Evolutionary conservation across 2,113 vertebrate genomes (phyloP).

Genomic region (Calypte anna): DNA sequence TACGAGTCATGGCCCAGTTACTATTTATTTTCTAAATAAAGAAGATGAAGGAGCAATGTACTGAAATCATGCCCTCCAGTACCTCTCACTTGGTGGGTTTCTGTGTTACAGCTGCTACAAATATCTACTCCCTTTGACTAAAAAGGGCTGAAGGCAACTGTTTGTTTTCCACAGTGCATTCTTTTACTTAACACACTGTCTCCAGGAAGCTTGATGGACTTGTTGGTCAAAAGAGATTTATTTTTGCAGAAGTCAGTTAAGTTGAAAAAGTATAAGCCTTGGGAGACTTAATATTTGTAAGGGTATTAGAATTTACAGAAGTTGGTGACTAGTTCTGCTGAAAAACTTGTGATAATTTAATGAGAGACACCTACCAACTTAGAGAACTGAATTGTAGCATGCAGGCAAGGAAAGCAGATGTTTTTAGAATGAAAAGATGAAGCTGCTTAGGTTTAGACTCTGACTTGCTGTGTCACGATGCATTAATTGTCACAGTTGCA

Average conservation of each 20-base stretch:
- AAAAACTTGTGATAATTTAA: not conserved
- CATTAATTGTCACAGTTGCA: not conserved
- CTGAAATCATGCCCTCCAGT: slow-evolving; percentile 64
- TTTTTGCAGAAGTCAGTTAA: not conserved
- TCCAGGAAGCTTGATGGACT: not conserved
- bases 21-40: slow-evolving; percentile 96
- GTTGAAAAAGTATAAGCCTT: not conserved
- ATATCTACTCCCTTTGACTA: slow-evolving; percentile 40
- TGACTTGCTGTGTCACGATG: not conserved
- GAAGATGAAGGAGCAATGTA: slow-evolving; percentile 92
- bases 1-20: slow-evolving; percentile 89
- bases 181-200: not conserved
- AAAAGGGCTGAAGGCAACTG: slow-evolving; percentile 16
- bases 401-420: not conserved
- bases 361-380: not conserved
- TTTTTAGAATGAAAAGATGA: not conserved
- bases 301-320: not conserved
- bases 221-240: not conserved
- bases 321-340: not conserved
- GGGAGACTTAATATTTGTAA: not conserved
- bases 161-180: not conserved
- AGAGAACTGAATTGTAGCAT: not conserved
- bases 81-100: slow-evolving; percentile 8
- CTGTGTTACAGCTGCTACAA: slow-evolving; percentile 5
- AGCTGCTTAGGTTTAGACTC: not conserved